A percentile compares a stretch with the other conserved stretches of the same genome.
Conservation (phyloP, 2,888 invertebrate genomes). For the Julus scanicus region DNA sequence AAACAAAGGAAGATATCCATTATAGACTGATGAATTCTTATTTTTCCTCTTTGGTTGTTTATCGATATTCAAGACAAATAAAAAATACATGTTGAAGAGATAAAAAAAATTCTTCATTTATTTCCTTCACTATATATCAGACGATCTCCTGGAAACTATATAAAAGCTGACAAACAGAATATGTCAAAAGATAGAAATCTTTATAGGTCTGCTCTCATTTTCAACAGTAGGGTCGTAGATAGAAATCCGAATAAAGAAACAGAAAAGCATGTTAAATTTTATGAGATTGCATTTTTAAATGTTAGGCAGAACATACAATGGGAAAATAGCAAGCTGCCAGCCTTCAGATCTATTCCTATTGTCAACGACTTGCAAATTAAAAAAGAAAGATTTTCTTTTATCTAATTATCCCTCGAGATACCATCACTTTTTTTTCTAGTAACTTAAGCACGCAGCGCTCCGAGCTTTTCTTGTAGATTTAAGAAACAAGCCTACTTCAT, state of each 20-base stretch:
- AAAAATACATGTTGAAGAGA: background rate
- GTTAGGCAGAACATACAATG: background rate
- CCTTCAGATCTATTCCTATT: background rate
- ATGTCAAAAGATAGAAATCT: constrained; percentile 24
- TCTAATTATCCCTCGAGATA: constrained; percentile 24
- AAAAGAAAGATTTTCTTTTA: constrained; percentile 36
- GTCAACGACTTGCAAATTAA: constrained; percentile 26
- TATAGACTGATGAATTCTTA: background rate
- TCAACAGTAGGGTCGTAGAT: constrained; percentile 24
- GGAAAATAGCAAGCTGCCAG: background rate
- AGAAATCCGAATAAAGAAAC: background rate
- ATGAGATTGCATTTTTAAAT: constrained; percentile 45
- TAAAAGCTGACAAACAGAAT: constrained; percentile 37
- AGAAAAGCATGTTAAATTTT: constrained; percentile 32
- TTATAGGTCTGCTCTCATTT: constrained; percentile 38
- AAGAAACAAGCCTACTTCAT: constrained; percentile 6
- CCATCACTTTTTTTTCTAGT: background rate
- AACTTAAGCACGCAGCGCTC: constrained; percentile 25
- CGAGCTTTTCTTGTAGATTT: constrained; percentile 29
- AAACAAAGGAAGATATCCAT: background rate
- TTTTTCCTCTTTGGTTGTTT: background rate
- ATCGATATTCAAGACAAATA: background rate
- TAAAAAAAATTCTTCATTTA: background rate
- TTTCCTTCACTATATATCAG: background rate
- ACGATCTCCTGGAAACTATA: background rate